Conservation (phyloP, 2,113 vertebrate species). For the Pyxicephalus adspersus region DNA sequence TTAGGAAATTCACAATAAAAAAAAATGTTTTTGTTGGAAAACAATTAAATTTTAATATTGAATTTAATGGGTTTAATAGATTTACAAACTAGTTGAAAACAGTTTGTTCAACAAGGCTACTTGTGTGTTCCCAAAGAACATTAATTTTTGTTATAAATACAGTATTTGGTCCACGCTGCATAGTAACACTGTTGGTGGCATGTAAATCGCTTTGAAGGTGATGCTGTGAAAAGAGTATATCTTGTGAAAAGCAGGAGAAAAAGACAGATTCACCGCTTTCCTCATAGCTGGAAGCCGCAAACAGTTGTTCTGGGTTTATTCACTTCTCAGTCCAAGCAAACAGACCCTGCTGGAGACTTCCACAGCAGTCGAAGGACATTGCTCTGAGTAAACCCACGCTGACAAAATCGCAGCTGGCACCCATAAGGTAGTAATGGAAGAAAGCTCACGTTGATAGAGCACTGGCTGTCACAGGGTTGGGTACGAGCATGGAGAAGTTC, state of each 20-base stretch:
- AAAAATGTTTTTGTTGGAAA: neutral
- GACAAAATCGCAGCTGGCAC: conserved; percentile 27
- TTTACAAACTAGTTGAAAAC: neutral
- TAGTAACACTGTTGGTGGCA: conserved; percentile 13
- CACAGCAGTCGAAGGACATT: conserved; percentile 45
- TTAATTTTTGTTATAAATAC: conserved; percentile 3
- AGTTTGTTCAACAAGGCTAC: neutral
- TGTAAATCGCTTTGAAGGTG: conserved; percentile 33
- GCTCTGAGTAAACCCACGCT: conserved; percentile 39
- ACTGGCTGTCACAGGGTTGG: conserved; percentile 12
- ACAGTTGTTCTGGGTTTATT: conserved; percentile 34
- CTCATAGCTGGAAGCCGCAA: conserved; percentile 14
- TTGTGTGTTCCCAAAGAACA: neutral
- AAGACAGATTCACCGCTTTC: conserved; percentile 34
- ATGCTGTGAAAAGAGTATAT: conserved; percentile 31
- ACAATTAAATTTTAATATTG: neutral
- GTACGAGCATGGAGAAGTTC: conserved; percentile 26
- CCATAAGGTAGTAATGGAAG: conserved; percentile 52
- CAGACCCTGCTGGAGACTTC: conserved; percentile 48
- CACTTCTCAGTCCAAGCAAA: conserved; percentile 31
- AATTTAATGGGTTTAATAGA: neutral
- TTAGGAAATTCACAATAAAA: neutral
- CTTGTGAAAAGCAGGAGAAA: conserved; percentile 23
- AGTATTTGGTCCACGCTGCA: conserved; percentile 18
- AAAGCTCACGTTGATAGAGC: neutral